These are phyloP conservation scores for Acleris cristana DNA, from an alignment of 2,888 invertebrate genomes.

Conservation along the genomic window DNA sequence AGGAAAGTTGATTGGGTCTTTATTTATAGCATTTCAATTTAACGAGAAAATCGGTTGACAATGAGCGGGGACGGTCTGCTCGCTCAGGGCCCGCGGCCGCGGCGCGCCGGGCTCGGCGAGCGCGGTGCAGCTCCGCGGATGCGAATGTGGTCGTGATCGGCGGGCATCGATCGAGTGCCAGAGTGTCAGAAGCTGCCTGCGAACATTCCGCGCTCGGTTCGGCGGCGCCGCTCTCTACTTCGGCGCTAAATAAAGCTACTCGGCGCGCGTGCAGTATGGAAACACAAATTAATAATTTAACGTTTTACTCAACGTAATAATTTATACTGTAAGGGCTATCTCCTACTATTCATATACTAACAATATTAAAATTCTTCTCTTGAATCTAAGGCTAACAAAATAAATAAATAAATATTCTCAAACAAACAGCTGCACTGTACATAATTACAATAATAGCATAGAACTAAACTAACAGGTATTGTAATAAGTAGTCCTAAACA, in stretches of 20 bases:
- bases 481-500: slow-evolving; percentile 19
- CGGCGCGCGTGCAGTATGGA: slow-evolving; percentile 38
- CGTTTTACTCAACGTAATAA: slow-evolving; percentile 81
- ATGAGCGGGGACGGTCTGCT: slow-evolving; percentile 9
- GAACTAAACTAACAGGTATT: slow-evolving; percentile 30
- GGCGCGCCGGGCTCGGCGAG: too few species aligned
- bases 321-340: slow-evolving; percentile 64
- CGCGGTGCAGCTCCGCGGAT: slow-evolving; percentile 1
- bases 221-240: background rate
- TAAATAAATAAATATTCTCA: slow-evolving; percentile 57
- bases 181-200: slow-evolving; percentile 51
- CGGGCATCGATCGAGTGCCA: slow-evolving; percentile 41
- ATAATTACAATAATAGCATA: slow-evolving; percentile 22
- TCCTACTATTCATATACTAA: slow-evolving; percentile 65
- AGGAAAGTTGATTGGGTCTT: slow-evolving; percentile 61
- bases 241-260: slow-evolving; percentile 6
- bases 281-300: slow-evolving; percentile 65
- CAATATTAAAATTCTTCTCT: slow-evolving; percentile 35
- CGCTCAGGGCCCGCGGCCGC: background rate
- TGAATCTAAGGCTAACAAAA: slow-evolving; percentile 55
- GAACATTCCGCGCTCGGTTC: too few species aligned
- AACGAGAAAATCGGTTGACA: slow-evolving; percentile 39
- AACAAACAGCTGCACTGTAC: slow-evolving; percentile 48
- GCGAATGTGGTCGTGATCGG: slow-evolving; percentile 58
- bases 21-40: slow-evolving; percentile 56